Percentiles rank a stretch among this genome's conserved stretches.
These are phyloP conservation scores for Trichonephila clavipes DNA, from an alignment of 1,140 invertebrate genomes.

Conservation along the genomic window DNA sequence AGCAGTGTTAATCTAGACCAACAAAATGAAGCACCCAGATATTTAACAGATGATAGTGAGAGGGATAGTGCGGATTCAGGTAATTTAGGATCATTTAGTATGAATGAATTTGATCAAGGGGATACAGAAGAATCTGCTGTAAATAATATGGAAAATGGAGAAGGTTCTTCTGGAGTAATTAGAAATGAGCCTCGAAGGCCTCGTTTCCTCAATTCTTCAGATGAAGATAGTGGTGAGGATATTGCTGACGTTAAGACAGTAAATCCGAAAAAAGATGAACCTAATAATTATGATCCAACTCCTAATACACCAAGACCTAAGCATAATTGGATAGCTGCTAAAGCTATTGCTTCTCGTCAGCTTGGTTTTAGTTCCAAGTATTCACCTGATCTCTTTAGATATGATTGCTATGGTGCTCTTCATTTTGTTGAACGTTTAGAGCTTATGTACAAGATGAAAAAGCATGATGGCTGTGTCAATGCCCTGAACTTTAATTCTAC, in stretches of 20 bases:
- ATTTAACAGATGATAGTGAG: slow-evolving; percentile 23
- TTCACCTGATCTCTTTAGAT: slow-evolving; percentile 85
- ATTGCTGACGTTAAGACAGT: slow-evolving; percentile 70
- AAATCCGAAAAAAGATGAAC: background rate
- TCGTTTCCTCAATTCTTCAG: background rate
- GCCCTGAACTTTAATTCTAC: slow-evolving; percentile 92
- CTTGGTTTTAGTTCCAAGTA: slow-evolving; percentile 82
- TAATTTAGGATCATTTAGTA: slow-evolving; percentile 70
- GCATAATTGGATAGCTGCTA: slow-evolving; percentile 85
- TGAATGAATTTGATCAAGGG: background rate
- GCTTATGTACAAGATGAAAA: slow-evolving; percentile 88
- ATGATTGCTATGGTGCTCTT: slow-evolving; percentile 89
- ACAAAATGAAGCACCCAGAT: slow-evolving; percentile 1
- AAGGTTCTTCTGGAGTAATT: background rate
- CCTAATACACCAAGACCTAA: slow-evolving; percentile 85
- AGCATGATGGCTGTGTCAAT: slow-evolving; percentile 95
- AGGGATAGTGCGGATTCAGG: slow-evolving; percentile 75
- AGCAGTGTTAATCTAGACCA: background rate
- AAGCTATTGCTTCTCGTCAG: slow-evolving; percentile 83
- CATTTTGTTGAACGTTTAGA: slow-evolving; percentile 91
- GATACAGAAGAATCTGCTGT: background rate
- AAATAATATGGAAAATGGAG: background rate
- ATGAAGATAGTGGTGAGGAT: slow-evolving; percentile 74
- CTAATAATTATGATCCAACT: slow-evolving; percentile 80
- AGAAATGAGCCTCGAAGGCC: background rate